Percentiles rank a stretch among this genome's conserved stretches.
These are phyloP conservation scores for Lapara coniferarum DNA, from an alignment of 2,888 invertebrate species.

Conservation along the genomic window DNA sequence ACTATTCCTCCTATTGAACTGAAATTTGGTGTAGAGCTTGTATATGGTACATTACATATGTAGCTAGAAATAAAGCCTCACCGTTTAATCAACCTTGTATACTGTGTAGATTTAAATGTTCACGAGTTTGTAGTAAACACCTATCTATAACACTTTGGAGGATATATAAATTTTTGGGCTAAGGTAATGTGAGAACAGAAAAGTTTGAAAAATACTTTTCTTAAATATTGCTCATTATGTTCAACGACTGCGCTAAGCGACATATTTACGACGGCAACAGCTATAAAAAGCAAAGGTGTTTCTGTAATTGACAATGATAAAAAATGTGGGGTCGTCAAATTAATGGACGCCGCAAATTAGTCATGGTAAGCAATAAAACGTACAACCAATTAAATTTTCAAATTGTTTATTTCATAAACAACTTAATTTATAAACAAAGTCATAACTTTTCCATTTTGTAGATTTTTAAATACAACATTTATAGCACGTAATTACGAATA, in stretches of 20 bases:
- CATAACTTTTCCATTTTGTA: slow-evolving; percentile 67
- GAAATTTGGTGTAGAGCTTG: too few species aligned
- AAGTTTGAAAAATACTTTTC: too few species aligned
- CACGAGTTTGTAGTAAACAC: too few species aligned
- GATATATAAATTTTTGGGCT: not conserved
- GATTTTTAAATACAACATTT: slow-evolving; percentile 61
- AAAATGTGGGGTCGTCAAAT: slow-evolving; percentile 26
- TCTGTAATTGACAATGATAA: slow-evolving; percentile 15
- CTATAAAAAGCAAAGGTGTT: slow-evolving; percentile 24
- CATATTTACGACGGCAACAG: slow-evolving; percentile 18
- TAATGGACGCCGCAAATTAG: slow-evolving; percentile 21
- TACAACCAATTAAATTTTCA: slow-evolving; percentile 39
- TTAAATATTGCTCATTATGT: not conserved
- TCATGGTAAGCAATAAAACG: slow-evolving; percentile 30
- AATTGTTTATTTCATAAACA: slow-evolving; percentile 80
- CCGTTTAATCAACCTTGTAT: too few species aligned
- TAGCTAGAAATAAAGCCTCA: too few species aligned
- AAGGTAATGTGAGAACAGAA: not conserved
- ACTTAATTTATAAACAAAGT: slow-evolving; percentile 67
- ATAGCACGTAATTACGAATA: slow-evolving; percentile 52
- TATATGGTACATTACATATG: too few species aligned
- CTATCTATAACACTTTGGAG: too few species aligned
- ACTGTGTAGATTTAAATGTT: too few species aligned
- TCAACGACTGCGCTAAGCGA: not conserved
- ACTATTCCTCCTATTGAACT: too few species aligned